Percentiles rank a stretch among this genome's conserved stretches.
Evolutionary conservation across 2,888 invertebrate genomes (phyloP).

Genomic region (Xylota segnis): DNA sequence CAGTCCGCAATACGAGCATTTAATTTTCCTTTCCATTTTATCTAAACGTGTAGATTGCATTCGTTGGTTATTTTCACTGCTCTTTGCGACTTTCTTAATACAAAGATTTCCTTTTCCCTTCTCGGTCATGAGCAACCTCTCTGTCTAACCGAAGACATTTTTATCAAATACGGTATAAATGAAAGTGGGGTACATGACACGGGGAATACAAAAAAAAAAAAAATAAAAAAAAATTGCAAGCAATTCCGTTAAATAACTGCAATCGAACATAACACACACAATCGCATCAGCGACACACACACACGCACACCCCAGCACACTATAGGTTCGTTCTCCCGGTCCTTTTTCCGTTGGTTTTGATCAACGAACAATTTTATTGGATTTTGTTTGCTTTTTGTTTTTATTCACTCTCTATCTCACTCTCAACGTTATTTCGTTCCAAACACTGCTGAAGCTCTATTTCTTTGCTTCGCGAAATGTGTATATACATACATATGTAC

Average conservation of each 20-base stretch:
- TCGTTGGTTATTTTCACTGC: conserved; percentile 29
- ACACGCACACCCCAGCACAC: not conserved
- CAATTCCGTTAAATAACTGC: conserved; percentile 63
- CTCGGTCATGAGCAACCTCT: not conserved
- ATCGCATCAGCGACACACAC: not conserved
- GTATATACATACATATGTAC: conserved; percentile 10
- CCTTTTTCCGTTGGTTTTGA: not conserved
- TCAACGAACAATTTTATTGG: not conserved
- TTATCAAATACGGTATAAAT: not conserved
- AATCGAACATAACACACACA: conserved; percentile 12
- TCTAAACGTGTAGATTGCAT: conserved; percentile 23
- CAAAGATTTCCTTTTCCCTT: conserved; percentile 7
- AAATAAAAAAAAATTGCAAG: conserved; percentile 21
- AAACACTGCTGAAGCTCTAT: conserved; percentile 8
- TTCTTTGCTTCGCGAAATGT: conserved; percentile 33
- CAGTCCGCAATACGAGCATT: not conserved
- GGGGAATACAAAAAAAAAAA: not conserved
- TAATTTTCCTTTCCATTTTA: conserved; percentile 5
- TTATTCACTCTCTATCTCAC: conserved; percentile 16
- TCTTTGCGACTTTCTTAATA: conserved; percentile 7
- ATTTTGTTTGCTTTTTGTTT: conserved; percentile 6
- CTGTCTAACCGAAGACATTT: too few species aligned
- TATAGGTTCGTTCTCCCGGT: not conserved
- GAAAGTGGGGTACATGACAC: conserved; percentile 12
- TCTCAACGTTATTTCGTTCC: not conserved